A percentile compares a stretch with the other conserved stretches of the same genome.
phyloP scores from a whole-genome alignment of 2,888 invertebrate genomes.

The Drosophila algonquin region DNA sequence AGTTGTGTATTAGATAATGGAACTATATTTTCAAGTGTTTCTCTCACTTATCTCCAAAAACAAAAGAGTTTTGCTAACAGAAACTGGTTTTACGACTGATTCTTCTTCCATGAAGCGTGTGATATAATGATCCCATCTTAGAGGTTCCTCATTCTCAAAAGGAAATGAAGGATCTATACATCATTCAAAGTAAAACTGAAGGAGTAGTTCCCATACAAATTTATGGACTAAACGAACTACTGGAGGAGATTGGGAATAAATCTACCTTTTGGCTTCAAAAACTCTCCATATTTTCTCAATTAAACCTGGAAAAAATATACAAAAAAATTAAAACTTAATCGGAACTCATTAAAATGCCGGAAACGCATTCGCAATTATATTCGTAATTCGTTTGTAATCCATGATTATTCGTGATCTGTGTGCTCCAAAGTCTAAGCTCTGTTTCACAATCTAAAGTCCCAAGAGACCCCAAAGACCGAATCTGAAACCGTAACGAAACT shows the following conservation, averaged over 20 bases:
- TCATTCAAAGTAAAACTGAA: accelerated
- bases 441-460: not conserved
- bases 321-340: not conserved
- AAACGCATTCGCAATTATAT: not conserved
- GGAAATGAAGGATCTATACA: not conserved
- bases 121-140: not conserved
- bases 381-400: not conserved
- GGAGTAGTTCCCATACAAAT: not conserved
- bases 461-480: not conserved
- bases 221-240: too few relatives aligned
- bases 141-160: not conserved
- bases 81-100: too few relatives aligned
- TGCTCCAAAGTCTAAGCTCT: not conserved
- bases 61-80: too few relatives aligned
- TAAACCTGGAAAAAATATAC: not conserved
- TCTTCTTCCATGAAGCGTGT: too few relatives aligned
- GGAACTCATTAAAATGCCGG: not conserved
- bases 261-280: too few relatives aligned
- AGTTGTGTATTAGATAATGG: not conserved
- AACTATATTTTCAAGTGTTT: not conserved
- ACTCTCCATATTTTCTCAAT: not conserved
- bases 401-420: not conserved
- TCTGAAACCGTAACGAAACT: slow-evolving; percentile 16
- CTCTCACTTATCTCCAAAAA: too few relatives aligned
- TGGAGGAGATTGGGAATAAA: too few relatives aligned